Evolutionary conservation across 1,140 invertebrate genomes (phyloP), one percentile per base, ranked within the genome.

Genomic region (Alviniconcha marisindica): DNA sequence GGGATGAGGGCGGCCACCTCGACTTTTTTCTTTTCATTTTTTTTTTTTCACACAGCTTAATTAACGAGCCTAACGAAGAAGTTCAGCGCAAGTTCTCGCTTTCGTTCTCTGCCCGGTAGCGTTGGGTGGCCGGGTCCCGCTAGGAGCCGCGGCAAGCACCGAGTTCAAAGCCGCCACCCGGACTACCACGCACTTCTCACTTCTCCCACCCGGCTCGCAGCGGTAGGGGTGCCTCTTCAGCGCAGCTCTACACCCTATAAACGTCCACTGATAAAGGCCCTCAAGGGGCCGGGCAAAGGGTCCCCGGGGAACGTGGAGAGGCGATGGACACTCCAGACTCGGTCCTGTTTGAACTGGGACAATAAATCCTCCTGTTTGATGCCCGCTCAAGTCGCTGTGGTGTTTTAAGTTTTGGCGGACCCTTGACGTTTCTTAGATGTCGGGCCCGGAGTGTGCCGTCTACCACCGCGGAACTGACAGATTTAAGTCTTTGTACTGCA

Each of bases 331-430:
- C 71, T 73, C 71, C 1, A 73, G 24, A 40, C 40, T 73, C 71
- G 42, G 10, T 73, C 36, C 36, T 42, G 71, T 73, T 73, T 73
- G 71, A 21, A 42, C 31, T 36, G 38, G 15, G 71, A 73, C 71
- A 40, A 73, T 73, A 73, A 73, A 73, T 73, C 40, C 21, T 21
- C 71, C 71, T 2, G 31, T 38, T 73, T 33, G 38, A 38, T 33
- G 71, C 2, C 38, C 71, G 7, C 15, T 40, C 18, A 18, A 73
- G 36, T 10, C 14, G 71, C 40, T 73, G 71, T 73, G 38, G 71
- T 42, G 71, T 73, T 73, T 73, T 73, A 73, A 73, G 71, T 73
- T 73, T 73, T 73, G 71, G 36, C 71, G 36, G 71, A 40, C 31
- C 38, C 71, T 73, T 73, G 71, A 73, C 71, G 71, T 40, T 21